Conservation (phyloP, 1,140 invertebrate genomes). For the Portunus trituberculatus region DNA sequence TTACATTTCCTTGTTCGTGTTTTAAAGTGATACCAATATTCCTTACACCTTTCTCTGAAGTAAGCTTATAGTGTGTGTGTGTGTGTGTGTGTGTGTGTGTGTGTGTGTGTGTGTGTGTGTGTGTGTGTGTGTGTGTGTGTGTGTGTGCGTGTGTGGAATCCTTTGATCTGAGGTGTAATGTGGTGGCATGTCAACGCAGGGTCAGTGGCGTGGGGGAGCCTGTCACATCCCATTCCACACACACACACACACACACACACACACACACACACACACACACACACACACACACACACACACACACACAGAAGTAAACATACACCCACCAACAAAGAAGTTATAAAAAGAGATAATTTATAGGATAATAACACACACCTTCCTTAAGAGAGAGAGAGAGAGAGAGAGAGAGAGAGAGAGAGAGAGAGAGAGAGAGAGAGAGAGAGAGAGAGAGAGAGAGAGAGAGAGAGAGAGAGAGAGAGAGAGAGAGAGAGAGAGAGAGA, state of each 20-base stretch:
- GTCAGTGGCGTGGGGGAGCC: background rate
- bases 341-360: too few species aligned
- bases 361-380: too few species aligned
- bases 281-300: slow-evolving; percentile 1
- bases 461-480: background rate
- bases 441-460: background rate
- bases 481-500: too few species aligned
- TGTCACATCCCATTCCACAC: background rate
- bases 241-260: slow-evolving; percentile 11
- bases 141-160: background rate
- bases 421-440: background rate
- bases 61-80: background rate
- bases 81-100: slow-evolving; percentile 10
- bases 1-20: too few species aligned
- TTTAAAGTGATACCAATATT: too few species aligned
- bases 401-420: slow-evolving; percentile 6
- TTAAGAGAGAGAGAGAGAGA: background rate
- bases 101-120: slow-evolving; percentile 9
- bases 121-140: slow-evolving; percentile 18
- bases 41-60: too few species aligned
- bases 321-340: background rate
- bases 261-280: background rate
- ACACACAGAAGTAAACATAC: background rate
- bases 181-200: background rate
- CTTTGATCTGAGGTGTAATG: slow-evolving; percentile 12